phyloP scores from a whole-genome alignment of 2,888 invertebrate genomes.

The Serrognathus titanus region DNA sequence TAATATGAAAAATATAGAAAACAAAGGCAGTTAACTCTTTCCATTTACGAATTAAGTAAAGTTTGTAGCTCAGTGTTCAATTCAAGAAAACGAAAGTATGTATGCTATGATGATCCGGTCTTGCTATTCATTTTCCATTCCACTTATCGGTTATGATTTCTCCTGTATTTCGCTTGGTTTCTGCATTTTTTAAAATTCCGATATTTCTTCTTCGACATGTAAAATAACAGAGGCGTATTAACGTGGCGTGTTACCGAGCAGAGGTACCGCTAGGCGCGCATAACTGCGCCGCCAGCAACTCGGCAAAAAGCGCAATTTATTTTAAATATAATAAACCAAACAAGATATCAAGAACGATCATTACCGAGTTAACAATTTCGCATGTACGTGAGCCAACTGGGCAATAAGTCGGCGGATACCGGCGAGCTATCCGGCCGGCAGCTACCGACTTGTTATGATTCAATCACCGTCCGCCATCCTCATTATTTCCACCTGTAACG shows the following conservation, averaged over 20 bases:
- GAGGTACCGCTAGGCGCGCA: neutral
- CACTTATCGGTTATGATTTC: no score
- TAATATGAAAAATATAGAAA: no score
- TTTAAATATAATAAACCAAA: conserved; percentile 10
- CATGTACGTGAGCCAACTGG: conserved; percentile 22
- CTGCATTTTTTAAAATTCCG: no score
- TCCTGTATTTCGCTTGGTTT: no score
- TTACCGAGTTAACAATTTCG: conserved; percentile 22
- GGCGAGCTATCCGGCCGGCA: conserved; percentile 10
- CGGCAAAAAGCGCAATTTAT: neutral
- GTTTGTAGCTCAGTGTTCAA: no score
- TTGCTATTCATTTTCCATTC: no score
- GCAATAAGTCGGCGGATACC: conserved; percentile 19
- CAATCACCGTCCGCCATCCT: conserved; percentile 29
- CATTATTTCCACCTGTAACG: conserved; percentile 30
- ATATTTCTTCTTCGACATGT: no score
- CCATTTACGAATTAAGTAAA: no score
- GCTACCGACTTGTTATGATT: conserved; percentile 31
- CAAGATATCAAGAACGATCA: conserved; percentile 11
- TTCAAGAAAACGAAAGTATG: no score
- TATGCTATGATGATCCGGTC: no score
- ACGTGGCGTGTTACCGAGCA: neutral
- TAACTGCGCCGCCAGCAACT: neutral
- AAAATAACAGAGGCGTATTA: no score
- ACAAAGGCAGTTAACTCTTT: no score